Base-by-base conservation (phyloP, 2,113 vertebrate species). In the Hoplias malabaricus region DNA sequence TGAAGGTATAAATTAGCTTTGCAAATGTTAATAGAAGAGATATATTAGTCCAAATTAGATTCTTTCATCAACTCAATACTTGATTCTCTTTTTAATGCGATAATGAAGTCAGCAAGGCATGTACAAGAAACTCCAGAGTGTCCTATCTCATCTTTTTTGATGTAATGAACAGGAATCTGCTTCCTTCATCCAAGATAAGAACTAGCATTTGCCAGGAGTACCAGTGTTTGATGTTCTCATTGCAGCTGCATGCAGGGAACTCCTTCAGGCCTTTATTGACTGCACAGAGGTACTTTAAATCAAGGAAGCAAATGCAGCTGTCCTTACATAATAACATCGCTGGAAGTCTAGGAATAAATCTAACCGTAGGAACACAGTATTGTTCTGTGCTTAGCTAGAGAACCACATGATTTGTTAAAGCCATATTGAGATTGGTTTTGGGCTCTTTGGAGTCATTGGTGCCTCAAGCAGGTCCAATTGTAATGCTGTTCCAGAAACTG, bases 261-360 rank as follows among this genome's bases (percentile, higher is more conserved):
- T n/a, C 43, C 43, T 48, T 5, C 43, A 48, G 43, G 43, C 43
- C n/a, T 48, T 71, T 54, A 71, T 54, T 38, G 69, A 27, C 48
- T 54, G 16, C 19, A n/a, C 48, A 36, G n/a, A 54, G 48, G 33
- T 53, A 13, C 53, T 71, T 54, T 62, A 62, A 70, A 70, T 71
- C 29, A 56, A 53, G 50, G 4, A 48, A 48, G 43, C 43, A 19
- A 48, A 48, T n/a, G 43, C 43, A 48, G 43, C 43, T 48, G 43
- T 48, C 43, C 43, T 48, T 48, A 48, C 43, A 48, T n/a, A 48
- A 48, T 48, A 48, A 48, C 43, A 48, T 19, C 43, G 43, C 43
- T 48, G 43, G 43, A n/a, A 48, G 16, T 48, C 43, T 19, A 5
- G 11, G 43, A 48, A 48, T 48, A 48, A 48, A 48, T 48, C 43